Evolutionary conservation across 2,113 vertebrate genomes (phyloP).

Genomic region (Chauna torquata): DNA sequence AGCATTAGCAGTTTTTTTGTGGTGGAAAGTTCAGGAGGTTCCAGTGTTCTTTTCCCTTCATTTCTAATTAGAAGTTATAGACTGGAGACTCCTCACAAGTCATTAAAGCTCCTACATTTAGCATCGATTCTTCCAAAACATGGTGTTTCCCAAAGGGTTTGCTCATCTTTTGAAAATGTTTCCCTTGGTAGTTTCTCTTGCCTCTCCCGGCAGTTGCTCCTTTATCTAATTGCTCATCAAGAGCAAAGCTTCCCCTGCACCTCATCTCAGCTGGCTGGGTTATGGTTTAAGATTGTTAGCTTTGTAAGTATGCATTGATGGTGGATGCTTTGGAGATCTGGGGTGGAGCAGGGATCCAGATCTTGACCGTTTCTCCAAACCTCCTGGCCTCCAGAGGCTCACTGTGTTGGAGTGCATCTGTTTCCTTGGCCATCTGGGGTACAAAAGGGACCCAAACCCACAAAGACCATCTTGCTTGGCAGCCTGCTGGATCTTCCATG

Average conservation of each 20-base stretch:
- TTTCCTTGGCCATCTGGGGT: not conserved
- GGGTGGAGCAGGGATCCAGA: not conserved
- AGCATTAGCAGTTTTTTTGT: not conserved
- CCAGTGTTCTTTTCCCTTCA: not conserved
- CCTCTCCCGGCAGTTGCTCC: not conserved
- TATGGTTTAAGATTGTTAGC: not conserved
- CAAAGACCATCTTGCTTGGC: not conserved
- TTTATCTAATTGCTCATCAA: slow-evolving; percentile 2
- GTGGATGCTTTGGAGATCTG: not conserved
- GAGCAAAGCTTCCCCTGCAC: not conserved
- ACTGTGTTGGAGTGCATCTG: accelerated
- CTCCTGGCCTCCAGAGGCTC: not conserved
- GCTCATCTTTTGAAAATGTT: slow-evolving; percentile 20
- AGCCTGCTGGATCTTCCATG: not conserved
- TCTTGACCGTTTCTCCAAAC: not conserved
- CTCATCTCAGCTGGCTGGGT: not conserved
- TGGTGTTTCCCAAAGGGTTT: not conserved
- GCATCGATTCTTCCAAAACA: not conserved
- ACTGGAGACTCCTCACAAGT: not conserved
- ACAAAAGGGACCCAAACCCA: not conserved
- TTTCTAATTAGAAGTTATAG: slow-evolving; percentile 10
- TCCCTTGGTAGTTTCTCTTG: not conserved
- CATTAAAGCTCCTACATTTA: not conserved
- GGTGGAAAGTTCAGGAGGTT: not conserved
- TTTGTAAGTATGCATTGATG: not conserved